Conservation (phyloP, 2,797 vertebrate species). For the Characodon lateralis region DNA sequence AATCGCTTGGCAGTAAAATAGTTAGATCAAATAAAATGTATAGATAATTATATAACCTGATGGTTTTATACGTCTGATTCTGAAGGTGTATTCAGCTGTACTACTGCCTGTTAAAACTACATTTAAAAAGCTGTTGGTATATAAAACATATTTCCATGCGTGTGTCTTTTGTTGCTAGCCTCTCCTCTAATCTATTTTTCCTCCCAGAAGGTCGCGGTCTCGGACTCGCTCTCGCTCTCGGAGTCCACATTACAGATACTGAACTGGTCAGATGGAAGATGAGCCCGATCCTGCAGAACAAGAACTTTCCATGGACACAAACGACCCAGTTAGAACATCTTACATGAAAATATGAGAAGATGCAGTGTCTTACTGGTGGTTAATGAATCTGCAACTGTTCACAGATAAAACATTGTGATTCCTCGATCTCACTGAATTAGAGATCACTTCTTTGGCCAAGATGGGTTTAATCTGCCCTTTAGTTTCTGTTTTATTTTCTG, state of each 20-base stretch:
- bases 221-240: conserved; percentile 84
- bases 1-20: not conserved
- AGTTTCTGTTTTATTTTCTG: conserved; percentile 33
- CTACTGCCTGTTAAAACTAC: not conserved
- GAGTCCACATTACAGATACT: conserved; percentile 85
- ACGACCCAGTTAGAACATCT: conserved; percentile 1
- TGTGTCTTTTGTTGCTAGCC: not conserved
- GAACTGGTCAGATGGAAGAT: conserved; percentile 37
- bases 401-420: conserved; percentile 9
- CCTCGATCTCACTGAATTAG: conserved; percentile 15
- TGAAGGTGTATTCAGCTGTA: too few species aligned
- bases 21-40: too few species aligned
- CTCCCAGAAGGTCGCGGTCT: conserved; percentile 80
- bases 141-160: not conserved
- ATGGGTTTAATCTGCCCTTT: conserved; percentile 21
- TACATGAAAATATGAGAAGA: conserved; percentile 16
- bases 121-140: too few species aligned
- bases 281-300: not conserved
- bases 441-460: conserved; percentile 11
- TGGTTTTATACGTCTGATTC: too few species aligned
- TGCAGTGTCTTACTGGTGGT: not conserved
- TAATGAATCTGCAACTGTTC: conserved; percentile 5
- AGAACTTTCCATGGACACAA: not conserved
- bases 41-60: too few species aligned
- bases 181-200: not conserved